A percentile compares a stretch with the other conserved stretches of the same genome.
Conservation (phyloP, 2,888 invertebrate species). For the Cinara cedri region DNA sequence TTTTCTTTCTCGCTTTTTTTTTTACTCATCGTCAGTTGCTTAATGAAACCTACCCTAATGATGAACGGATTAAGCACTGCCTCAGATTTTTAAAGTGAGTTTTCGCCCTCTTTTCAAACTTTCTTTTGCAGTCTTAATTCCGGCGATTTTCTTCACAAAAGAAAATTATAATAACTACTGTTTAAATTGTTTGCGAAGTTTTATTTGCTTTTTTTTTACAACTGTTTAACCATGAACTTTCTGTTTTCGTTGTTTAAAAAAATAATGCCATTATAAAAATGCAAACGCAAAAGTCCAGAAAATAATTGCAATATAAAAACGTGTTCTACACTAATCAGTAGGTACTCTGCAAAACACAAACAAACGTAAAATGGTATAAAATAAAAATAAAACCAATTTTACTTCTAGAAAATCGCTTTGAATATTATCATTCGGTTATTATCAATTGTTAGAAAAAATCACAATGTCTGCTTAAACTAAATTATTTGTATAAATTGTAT, state of each 20-base stretch:
- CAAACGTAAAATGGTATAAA: too few species aligned
- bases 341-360: too few species aligned
- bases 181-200: constrained; percentile 41
- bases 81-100: constrained; percentile 5
- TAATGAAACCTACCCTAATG: constrained; percentile 57
- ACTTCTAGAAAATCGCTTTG: too few species aligned
- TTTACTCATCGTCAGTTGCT: constrained; percentile 38
- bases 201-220: constrained; percentile 25
- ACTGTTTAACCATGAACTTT: constrained; percentile 8
- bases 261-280: not conserved
- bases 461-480: too few species aligned
- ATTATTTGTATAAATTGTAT: too few species aligned
- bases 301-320: not conserved
- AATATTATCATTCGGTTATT: too few species aligned
- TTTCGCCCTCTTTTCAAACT: constrained; percentile 41
- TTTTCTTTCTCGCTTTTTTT: constrained; percentile 17
- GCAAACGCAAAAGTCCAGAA: not conserved
- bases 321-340: not conserved
- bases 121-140: not conserved
- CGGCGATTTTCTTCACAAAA: constrained; percentile 32
- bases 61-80: constrained; percentile 50
- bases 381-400: too few species aligned
- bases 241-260: not conserved
- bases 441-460: too few species aligned
- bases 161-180: constrained; percentile 27